Percentiles rank a stretch among this genome's conserved stretches.
These are phyloP conservation scores for Megaceryle torquata DNA, from an alignment of 2,113 vertebrate genomes.

Conservation along the genomic window DNA sequence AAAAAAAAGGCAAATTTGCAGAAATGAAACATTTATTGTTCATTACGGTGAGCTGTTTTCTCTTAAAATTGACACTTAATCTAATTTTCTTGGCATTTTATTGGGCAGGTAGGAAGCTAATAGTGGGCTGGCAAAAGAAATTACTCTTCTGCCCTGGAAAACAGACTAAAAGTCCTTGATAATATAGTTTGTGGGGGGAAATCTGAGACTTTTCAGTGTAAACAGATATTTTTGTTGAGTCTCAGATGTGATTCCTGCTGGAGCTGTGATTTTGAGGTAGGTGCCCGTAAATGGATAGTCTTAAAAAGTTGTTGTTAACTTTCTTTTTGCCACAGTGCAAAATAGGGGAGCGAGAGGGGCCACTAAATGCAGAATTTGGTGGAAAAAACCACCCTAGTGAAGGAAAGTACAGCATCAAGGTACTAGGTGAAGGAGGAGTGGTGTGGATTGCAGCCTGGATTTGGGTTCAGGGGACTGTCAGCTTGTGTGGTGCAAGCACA, in stretches of 20 bases:
- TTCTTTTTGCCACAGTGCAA: not conserved
- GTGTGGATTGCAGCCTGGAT: not conserved
- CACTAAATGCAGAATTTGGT: not conserved
- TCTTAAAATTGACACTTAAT: not conserved
- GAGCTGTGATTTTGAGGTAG: not conserved
- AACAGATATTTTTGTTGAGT: not conserved
- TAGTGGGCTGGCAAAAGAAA: not conserved
- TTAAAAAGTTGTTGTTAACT: not conserved
- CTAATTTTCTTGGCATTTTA: not conserved
- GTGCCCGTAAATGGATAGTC: not conserved
- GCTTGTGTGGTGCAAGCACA: not conserved
- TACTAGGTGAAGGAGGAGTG: not conserved
- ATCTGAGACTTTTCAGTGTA: not conserved
- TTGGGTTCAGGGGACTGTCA: not conserved
- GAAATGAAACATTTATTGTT: conserved; percentile 42
- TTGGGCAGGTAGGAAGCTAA: not conserved
- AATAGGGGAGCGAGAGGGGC: fast-evolving
- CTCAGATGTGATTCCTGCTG: not conserved
- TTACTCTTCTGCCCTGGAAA: not conserved
- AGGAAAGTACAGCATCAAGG: not conserved
- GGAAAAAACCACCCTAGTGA: not conserved
- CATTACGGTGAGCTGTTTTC: conserved; percentile 26
- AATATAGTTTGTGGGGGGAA: not conserved
- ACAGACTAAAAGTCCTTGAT: not conserved
- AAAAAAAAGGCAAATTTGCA: not conserved